These are phyloP conservation scores for Centropyge bicolor DNA, from an alignment of 2,797 vertebrate species.

Conservation along the genomic window DNA sequence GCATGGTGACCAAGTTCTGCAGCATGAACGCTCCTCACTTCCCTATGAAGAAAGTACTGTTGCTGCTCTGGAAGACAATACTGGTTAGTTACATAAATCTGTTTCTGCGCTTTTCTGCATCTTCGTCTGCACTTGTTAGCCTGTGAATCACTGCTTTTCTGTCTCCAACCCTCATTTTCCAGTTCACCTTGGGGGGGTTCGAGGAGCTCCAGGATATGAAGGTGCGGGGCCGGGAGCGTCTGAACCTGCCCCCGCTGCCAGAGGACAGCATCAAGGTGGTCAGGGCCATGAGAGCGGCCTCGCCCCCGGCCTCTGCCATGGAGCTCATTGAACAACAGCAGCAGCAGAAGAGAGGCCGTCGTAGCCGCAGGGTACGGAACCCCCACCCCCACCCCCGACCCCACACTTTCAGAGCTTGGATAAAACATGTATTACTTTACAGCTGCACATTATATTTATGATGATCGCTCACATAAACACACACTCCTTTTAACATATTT, in stretches of 20 bases:
- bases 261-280: constrained; percentile 98
- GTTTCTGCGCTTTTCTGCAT: neutral
- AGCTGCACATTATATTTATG: neutral
- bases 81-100: constrained; percentile 85
- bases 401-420: constrained; percentile 16
- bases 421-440: neutral
- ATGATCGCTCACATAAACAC: neutral
- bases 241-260: constrained; percentile 88
- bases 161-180: neutral
- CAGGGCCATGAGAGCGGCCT: constrained; percentile 92
- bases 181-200: constrained; percentile 97
- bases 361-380: constrained; percentile 90
- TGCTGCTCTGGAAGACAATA: constrained; percentile 95
- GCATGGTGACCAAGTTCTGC: constrained; percentile 97
- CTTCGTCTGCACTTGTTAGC: neutral
- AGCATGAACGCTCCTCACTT: constrained; percentile 95
- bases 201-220: constrained; percentile 92
- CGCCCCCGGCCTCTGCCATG: constrained; percentile 92
- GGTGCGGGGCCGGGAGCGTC: constrained; percentile 85
- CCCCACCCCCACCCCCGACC: constrained; percentile 1
- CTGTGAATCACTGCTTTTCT: neutral
- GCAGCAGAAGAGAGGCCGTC: constrained; percentile 91
- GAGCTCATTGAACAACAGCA: constrained; percentile 94
- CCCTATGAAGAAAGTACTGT: constrained; percentile 96
- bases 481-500: neutral